A percentile compares a stretch with the other conserved stretches of the same genome.
These are phyloP conservation scores for Eubasilissa regina DNA, from an alignment of 1,140 invertebrate genomes.

Conservation along the genomic window DNA sequence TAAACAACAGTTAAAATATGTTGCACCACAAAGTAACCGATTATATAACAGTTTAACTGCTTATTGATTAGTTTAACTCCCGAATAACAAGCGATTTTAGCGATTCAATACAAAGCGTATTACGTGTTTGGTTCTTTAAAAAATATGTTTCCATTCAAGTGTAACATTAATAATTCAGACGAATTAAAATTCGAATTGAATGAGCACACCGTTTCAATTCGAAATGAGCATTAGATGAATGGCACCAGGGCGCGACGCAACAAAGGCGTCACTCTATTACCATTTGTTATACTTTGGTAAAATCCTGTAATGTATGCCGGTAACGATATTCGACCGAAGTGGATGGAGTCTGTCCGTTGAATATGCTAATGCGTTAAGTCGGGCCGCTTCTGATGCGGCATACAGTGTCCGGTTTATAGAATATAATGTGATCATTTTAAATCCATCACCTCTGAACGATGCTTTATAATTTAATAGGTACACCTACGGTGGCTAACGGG, in stretches of 20 bases:
- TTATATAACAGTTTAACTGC: too few species aligned
- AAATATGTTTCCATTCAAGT: too few species aligned
- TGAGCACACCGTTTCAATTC: neutral
- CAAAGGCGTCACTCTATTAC: constrained; percentile 2
- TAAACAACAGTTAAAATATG: too few species aligned
- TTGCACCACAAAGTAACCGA: too few species aligned
- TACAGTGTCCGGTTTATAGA: constrained; percentile 34
- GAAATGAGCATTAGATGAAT: neutral
- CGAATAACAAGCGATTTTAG: too few species aligned
- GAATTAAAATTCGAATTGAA: neutral
- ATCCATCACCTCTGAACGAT: constrained; percentile 14
- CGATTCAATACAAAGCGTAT: too few species aligned
- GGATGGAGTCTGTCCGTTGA: neutral
- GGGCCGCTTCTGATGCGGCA: constrained; percentile 11
- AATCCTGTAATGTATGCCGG: neutral
- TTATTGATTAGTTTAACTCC: too few species aligned
- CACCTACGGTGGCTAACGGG: neutral
- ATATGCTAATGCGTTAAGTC: constrained; percentile 33
- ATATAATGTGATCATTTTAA: constrained; percentile 37
- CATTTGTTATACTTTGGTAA: constrained; percentile 10
- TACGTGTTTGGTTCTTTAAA: too few species aligned
- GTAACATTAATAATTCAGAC: neutral
- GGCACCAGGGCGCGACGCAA: too few species aligned
- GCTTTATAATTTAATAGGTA: constrained; percentile 18
- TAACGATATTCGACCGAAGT: constrained; percentile 1